Conservation (phyloP, 2,113 vertebrate species). For the Rutilus rutilus region DNA sequence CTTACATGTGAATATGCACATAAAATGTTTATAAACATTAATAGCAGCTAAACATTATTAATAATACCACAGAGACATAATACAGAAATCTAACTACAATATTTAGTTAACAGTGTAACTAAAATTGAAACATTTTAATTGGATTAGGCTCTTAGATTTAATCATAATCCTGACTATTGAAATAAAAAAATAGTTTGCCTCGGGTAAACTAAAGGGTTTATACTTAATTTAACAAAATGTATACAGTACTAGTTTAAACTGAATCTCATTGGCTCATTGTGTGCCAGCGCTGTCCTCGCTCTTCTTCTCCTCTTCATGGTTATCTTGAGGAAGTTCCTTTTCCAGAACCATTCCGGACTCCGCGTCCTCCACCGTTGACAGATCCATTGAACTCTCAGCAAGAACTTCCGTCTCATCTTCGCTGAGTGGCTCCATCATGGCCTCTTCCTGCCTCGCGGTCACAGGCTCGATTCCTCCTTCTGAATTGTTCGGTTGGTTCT, state of each 20-base stretch:
- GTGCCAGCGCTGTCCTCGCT: background rate
- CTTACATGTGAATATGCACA: background rate
- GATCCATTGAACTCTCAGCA: background rate
- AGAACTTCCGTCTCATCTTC: background rate
- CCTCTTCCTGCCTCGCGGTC: background rate
- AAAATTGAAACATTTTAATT: background rate
- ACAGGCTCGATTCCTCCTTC: background rate
- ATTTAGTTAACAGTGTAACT: background rate
- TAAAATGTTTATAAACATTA: background rate
- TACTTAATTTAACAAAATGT: too few species aligned
- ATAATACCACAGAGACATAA: background rate
- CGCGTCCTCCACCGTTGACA: background rate
- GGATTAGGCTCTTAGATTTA: background rate
- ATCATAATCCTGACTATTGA: background rate
- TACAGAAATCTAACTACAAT: background rate
- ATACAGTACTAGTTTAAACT: background rate
- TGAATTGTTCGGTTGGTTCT: background rate
- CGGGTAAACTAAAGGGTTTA: background rate
- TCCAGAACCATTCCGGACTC: constrained; percentile 12
- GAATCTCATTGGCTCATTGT: background rate
- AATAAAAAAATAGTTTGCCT: background rate
- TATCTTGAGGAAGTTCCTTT: background rate
- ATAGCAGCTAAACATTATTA: background rate
- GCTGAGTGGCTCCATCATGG: background rate
- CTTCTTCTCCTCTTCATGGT: constrained; percentile 2